Percentiles rank a stretch among this genome's conserved stretches.
Conservation (phyloP, 2,888 invertebrate genomes). For the Meteorus colon region DNA sequence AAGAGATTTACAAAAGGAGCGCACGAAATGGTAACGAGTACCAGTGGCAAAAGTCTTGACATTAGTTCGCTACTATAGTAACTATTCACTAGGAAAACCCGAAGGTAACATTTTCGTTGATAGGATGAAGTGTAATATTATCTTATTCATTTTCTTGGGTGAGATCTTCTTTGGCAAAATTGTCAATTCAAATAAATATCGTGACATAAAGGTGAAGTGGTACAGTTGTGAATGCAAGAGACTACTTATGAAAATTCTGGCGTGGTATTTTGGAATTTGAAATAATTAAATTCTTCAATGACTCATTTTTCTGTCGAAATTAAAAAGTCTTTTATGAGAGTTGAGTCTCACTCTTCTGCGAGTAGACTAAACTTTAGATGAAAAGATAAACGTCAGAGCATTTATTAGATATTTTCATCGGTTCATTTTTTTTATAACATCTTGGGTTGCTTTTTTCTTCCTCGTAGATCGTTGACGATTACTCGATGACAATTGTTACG, state of each 20-base stretch:
- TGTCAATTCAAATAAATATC: conserved; percentile 16
- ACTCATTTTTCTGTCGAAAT: no score
- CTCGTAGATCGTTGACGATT: no score
- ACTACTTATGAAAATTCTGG: not conserved
- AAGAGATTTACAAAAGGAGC: conserved; percentile 30
- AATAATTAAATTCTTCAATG: no score
- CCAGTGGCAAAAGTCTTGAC: conserved; percentile 21
- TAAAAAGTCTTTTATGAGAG: no score
- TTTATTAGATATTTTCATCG: no score
- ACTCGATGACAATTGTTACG: no score
- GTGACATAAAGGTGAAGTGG: not conserved
- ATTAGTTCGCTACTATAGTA: conserved; percentile 9
- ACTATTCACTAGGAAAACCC: conserved; percentile 13
- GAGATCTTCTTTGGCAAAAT: not conserved
- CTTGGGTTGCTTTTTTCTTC: no score
- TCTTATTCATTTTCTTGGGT: conserved; percentile 23
- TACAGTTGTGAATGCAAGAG: not conserved
- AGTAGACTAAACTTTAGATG: no score
- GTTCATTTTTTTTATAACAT: no score
- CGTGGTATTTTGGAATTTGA: no score
- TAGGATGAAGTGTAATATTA: conserved; percentile 12
- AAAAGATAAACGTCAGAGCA: no score
- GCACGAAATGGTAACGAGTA: conserved; percentile 20
- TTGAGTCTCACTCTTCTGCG: no score
- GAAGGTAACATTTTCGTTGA: conserved; percentile 18